Base-by-base conservation (phyloP, 2,888 invertebrate genomes). In the Caenorhabditis sp. region DNA sequence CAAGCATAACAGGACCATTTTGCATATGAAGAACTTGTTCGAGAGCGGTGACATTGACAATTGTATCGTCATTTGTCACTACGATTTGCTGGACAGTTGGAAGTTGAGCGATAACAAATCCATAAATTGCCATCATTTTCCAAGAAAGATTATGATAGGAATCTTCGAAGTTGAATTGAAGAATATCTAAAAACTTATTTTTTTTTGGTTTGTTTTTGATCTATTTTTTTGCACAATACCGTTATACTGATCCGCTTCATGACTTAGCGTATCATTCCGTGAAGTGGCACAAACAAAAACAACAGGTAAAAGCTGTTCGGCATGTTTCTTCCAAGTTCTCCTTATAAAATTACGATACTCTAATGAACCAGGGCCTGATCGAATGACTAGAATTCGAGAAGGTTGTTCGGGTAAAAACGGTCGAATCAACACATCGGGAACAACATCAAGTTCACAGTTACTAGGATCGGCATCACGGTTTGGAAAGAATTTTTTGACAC, bases 51-150 rank as follows among this genome's bases (percentile, higher is more conserved):
- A 79, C 80, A 62, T 87, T 87, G 20, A 87, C 85, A 43, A 87
- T 87, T 38, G 85, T 85, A 69, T 87, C 87, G 56, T 87, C 83
- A 69, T 83, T 83, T 50, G 80, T 77, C 43, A 83, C 82, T 23
- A 83, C 76, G 52, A 83, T 80, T 66, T 83, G 77, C n/a, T 78
- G 69, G 21, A 79, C 73, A 1, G 71, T 66, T 2, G 77, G 77
- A 20, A 78, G 61, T 52, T 78, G 77, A n/a, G 67, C 63, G 38
- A 83, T 67, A n/a, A 84, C 79, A 54, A 80, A 84, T 14, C 83
- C 77, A 61, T 87, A 87, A 36, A 84, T 87, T 3, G 82, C 75
- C 81, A 85, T 87, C 87, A 87, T 87, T 70, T 87, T 87, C 77
- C 82, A 78, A n/a, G 84, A 84, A 17, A 87, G 70, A 60, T 84